Percentiles rank a stretch among this genome's conserved stretches.
Conservation (phyloP, 1,140 invertebrate species). For the Lucilia sericata region DNA sequence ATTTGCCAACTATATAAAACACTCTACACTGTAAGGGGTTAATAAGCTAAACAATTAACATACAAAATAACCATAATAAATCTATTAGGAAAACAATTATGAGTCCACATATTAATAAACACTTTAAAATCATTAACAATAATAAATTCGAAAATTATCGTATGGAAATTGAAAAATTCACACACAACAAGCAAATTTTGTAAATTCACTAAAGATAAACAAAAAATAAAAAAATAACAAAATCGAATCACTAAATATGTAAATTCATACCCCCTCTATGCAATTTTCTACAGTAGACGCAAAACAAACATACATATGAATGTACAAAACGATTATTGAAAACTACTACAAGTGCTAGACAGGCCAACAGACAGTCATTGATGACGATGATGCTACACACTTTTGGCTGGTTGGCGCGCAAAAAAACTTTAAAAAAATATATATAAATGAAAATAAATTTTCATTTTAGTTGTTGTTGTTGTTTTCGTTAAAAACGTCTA, state of each 20-base stretch:
- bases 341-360: conserved; percentile 15
- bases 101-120: too few species aligned
- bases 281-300: neutral
- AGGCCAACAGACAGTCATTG: neutral
- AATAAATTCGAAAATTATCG: too few species aligned
- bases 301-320: neutral
- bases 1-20: too few species aligned
- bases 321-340: neutral
- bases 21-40: too few species aligned
- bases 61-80: too few species aligned
- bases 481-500: neutral
- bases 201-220: too few species aligned
- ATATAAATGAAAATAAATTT: neutral
- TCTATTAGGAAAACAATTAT: too few species aligned
- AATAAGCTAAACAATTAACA: too few species aligned
- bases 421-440: neutral
- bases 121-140: too few species aligned
- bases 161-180: too few species aligned
- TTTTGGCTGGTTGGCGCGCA: conserved; percentile 2
- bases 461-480: neutral
- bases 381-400: neutral
- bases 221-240: too few species aligned
- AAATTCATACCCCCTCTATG: conserved; percentile 5
- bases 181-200: too few species aligned
- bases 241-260: neutral